Base-by-base conservation (phyloP, 2,797 vertebrate genomes). In the Vultur gryphus region DNA sequence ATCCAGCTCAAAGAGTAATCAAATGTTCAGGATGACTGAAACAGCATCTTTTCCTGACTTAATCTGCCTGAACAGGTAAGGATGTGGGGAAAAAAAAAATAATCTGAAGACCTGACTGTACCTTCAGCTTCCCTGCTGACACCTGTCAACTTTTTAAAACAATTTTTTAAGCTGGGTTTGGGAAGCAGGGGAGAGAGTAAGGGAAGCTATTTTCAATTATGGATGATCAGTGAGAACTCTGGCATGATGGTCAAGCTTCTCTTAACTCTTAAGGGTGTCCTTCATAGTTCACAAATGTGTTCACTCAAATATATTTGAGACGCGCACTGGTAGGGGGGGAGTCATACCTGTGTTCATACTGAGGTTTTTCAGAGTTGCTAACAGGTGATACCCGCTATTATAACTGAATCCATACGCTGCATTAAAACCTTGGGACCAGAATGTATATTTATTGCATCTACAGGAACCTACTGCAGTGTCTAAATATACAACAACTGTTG, bases 91-190 rank as follows among this genome's bases (percentile, higher is more conserved):
- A 18, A 52, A 75, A 97, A 97, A 92, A 97, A 98, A 96, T 97
- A 97, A 97, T 98, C 33, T 97, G 97, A 98, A 98, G 98, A 98
- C 80, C 81, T 78, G 11, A 16, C 86, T 90, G 89, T 97, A 96
- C 97, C 95, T 97, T 97, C 94, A 97, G 97, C 96, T 97, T 98
- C 97, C 92, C 96, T 97, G 97, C 98, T 99, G 99, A 98, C 96
- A 98, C 98, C 98, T 99, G 98, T 98, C 98, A 98, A 98, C 98
- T 97, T 98, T 98, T 98, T 95, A 98, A 98, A 94, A 44, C 54
- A 57, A 10, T 37, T 79, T 93, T 91, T 84, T 79, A 84, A 90
- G 57, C 67, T 37, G 82, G 9, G 19, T 71, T 93, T 90, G 65
- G 25, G 49, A 73, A 75, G 49, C 5, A 8, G 8, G 14, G 12